Conservation (phyloP, 2,113 vertebrate genomes). For the Steatornis caripensis region DNA sequence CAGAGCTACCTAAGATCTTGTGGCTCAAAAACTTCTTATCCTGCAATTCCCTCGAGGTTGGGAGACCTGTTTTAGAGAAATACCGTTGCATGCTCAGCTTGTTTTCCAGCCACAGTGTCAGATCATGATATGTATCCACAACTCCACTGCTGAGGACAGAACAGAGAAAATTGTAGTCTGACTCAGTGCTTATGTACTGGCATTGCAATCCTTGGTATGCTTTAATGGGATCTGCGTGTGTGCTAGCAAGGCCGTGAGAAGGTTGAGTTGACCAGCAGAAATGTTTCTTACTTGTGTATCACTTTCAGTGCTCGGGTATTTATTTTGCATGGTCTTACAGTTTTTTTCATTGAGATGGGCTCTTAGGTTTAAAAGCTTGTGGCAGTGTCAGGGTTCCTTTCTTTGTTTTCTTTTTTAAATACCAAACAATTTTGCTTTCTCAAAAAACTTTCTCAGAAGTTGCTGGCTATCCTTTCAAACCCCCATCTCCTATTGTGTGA, state of each 20-base stretch:
- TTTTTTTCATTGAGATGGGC: neutral
- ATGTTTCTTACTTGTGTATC: neutral
- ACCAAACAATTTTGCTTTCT: neutral
- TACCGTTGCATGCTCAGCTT: neutral
- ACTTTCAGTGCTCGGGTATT: neutral
- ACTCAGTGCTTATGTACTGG: too few species aligned
- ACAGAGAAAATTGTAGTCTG: neutral
- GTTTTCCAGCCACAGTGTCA: neutral
- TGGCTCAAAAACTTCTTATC: neutral
- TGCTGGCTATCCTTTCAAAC: neutral
- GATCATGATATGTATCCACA: too few species aligned
- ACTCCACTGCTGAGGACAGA: neutral
- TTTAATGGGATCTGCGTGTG: neutral
- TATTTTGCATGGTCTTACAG: neutral
- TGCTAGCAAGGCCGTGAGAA: neutral
- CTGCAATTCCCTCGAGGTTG: neutral
- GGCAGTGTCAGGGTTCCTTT: neutral
- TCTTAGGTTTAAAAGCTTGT: neutral
- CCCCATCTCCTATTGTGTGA: accelerated
- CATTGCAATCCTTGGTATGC: accelerated
- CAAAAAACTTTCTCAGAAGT: neutral
- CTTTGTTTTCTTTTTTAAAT: neutral
- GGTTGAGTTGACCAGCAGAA: neutral
- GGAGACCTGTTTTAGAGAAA: neutral
- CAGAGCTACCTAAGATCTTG: neutral